phyloP scores from a whole-genome alignment of 2,888 invertebrate species.

The Troides aeacus region DNA sequence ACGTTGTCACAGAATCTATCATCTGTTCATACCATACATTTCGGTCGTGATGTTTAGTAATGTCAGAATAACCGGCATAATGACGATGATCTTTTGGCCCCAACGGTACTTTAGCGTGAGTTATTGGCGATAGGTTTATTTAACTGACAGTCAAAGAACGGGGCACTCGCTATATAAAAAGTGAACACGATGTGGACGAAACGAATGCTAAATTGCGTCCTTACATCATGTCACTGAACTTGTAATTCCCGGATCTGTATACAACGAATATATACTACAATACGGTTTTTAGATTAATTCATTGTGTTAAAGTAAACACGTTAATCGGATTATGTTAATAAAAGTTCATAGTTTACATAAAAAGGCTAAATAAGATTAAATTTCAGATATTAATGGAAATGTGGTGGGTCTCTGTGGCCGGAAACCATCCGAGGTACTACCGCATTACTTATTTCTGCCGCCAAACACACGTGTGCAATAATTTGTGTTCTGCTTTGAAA shows the following conservation, averaged over 20 bases:
- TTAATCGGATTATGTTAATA: too few species aligned
- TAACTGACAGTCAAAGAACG: constrained; percentile 33
- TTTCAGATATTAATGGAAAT: too few species aligned
- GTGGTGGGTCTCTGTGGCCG: too few species aligned
- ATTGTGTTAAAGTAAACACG: too few species aligned
- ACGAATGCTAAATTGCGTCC: constrained; percentile 30
- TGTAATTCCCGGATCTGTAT: constrained; percentile 41
- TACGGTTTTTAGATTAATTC: too few species aligned
- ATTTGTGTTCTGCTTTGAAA: too few species aligned
- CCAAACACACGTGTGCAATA: too few species aligned
- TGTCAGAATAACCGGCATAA: constrained; percentile 40
- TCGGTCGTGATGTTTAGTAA: constrained; percentile 35
- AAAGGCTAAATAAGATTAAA: too few species aligned
- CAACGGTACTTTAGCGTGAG: constrained; percentile 57
- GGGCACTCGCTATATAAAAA: constrained; percentile 32
- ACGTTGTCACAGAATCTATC: constrained; percentile 30
- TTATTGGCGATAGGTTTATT: constrained; percentile 45
- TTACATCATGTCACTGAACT: constrained; percentile 41
- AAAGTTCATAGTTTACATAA: too few species aligned
- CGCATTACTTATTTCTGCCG: too few species aligned
- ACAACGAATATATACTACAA: too few species aligned
- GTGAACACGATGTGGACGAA: constrained; percentile 24
- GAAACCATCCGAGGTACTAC: too few species aligned
- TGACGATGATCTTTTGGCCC: constrained; percentile 49
- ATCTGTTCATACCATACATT: constrained; percentile 32